Evolutionary conservation across 2,797 vertebrate genomes (phyloP), one percentile per base, ranked within the genome.

Genomic region (Peromyscus melanophrys): DNA sequence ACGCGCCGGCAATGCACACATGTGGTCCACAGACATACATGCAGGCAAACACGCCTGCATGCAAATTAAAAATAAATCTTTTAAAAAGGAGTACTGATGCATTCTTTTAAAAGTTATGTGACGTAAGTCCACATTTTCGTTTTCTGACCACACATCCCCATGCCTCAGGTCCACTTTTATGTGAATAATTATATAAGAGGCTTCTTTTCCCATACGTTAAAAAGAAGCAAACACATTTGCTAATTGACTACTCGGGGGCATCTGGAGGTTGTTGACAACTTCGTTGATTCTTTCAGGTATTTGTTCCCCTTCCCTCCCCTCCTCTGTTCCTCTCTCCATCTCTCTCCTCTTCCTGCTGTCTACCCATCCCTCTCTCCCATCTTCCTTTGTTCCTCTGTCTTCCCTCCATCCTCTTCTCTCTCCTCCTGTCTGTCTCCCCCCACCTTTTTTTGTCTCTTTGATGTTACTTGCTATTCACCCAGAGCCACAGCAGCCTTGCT

Each of bases 311-410:
- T 71, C 0, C 65, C 11, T 73, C 17, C 17, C 23, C 21, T 4
- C 1, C 9, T 11, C 4, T 4, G 2, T 61, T 4, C 3, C 2
- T 21, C 0, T 16, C 25, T 40, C 11, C 21, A n/a, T 25, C 6
- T 19, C 49, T 34, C 1, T 6, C 12, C 46, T 31, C 13, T 52
- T 14, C 17, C 14, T 77, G 9, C 6, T 40, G 37, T 29, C 25
- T 83, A 27, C 71, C 40, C 1, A 9, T 31, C 17, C 43, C 2
- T 17, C 9, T 55, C 23, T 34, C 7, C 6, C 17, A 10, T 10
- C 4, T 9, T 43, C 4, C 12, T 31, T 21, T 34, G 6, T 4
- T 16, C 46, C 25, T 4, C 34, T 80, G 2, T 63, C 27, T 27
- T 29, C 12, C 1, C 6, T 55, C 34, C n/a, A 57, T 23, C 31